Conservation (phyloP, 2,113 vertebrate species). For the Pampusana beccarii region DNA sequence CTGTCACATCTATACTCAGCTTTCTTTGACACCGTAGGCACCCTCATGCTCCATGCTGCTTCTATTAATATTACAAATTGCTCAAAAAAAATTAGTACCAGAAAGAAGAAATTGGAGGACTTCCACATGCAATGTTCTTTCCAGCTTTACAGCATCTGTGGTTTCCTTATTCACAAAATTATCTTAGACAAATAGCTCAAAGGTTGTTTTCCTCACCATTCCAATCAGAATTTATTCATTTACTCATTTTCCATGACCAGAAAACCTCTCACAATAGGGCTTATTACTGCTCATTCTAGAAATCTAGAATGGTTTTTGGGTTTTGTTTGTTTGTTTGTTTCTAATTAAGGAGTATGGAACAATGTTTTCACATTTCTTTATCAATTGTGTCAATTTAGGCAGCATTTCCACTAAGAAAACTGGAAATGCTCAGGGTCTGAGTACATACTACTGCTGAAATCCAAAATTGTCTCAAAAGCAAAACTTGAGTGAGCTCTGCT, state of each 20-base stretch:
- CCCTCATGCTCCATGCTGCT: not conserved
- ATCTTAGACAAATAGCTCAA: not conserved
- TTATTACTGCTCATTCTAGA: not conserved
- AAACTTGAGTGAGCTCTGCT: not conserved
- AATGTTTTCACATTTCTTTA: not conserved
- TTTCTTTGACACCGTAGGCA: not conserved
- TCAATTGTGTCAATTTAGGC: not conserved
- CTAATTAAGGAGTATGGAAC: not conserved
- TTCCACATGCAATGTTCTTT: not conserved
- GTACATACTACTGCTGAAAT: not conserved
- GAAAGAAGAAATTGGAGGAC: not conserved
- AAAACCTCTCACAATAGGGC: not conserved
- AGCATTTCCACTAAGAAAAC: not conserved
- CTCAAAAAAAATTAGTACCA: not conserved
- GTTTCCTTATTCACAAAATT: not conserved
- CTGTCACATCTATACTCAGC: not conserved
- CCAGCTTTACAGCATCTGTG: not conserved
- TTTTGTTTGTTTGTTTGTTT: not conserved
- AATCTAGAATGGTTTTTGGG: fast-evolving
- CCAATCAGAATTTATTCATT: not conserved
- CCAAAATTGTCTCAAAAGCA: not conserved
- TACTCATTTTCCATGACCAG: not conserved
- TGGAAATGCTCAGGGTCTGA: not conserved
- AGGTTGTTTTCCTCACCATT: not conserved
- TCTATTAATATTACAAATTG: not conserved